These are phyloP conservation scores for Cyclopterus lumpus DNA, from an alignment of 2,797 vertebrate genomes.

Conservation along the genomic window DNA sequence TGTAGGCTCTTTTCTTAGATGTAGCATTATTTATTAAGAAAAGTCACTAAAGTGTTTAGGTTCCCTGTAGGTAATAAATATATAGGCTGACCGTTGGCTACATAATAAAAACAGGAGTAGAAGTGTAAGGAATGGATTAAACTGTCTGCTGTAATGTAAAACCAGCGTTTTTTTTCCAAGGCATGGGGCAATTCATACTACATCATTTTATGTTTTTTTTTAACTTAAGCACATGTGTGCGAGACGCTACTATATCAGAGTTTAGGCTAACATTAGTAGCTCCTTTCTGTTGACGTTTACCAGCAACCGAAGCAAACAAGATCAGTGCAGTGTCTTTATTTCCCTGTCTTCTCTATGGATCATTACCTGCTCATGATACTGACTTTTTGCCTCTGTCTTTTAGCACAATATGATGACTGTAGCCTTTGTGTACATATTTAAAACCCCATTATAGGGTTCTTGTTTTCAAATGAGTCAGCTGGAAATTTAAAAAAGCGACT, in stretches of 20 bases:
- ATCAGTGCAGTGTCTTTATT: neutral
- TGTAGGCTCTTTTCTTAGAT: neutral
- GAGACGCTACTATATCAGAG: neutral
- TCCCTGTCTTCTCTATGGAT: neutral
- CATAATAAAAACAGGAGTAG: neutral
- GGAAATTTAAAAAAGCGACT: neutral
- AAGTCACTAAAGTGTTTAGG: neutral
- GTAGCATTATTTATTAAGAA: neutral
- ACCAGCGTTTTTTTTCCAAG: neutral
- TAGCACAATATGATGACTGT: neutral
- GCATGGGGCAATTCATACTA: too few species aligned
- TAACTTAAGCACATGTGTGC: neutral
- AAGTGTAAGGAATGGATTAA: neutral
- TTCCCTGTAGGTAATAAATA: neutral
- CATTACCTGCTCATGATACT: neutral
- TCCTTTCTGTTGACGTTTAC: neutral
- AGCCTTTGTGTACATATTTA: neutral
- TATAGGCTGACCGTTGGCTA: neutral
- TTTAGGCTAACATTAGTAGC: neutral
- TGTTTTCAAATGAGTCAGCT: neutral
- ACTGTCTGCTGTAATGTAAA: neutral
- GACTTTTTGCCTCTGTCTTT: neutral
- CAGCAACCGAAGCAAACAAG: neutral
- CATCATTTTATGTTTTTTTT: neutral
- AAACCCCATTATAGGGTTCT: neutral